These are phyloP conservation scores for Rhyacophila brunnea DNA, from an alignment of 1,140 invertebrate genomes.

Conservation along the genomic window DNA sequence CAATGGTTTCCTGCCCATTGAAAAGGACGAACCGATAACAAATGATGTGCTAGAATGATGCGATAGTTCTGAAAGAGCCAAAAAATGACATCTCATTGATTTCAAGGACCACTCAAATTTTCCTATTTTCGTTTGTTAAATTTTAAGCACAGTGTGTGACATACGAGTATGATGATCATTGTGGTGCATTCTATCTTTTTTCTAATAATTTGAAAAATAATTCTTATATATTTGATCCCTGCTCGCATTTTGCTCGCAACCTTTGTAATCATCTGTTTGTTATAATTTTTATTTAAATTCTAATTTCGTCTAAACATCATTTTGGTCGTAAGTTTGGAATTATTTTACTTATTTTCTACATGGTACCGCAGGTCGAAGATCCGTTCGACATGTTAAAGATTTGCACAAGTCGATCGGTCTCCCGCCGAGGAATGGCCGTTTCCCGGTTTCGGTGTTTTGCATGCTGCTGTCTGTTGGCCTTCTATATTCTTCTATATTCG, in stretches of 20 bases:
- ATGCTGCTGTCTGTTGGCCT: conserved; percentile 37
- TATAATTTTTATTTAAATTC: conserved; percentile 30
- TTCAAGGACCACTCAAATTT: conserved; percentile 76
- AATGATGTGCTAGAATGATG: not conserved
- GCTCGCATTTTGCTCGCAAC: conserved; percentile 36
- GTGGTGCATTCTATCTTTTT: conserved; percentile 32
- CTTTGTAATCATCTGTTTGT: conserved; percentile 34
- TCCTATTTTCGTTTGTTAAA: conserved; percentile 46
- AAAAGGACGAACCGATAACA: too few species aligned
- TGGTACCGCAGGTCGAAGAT: conserved; percentile 23
- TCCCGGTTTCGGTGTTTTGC: conserved; percentile 35
- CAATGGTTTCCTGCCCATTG: too few species aligned
- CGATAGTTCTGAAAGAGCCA: not conserved
- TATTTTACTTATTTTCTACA: conserved; percentile 31
- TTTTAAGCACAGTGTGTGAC: conserved; percentile 17
- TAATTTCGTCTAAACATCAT: conserved; percentile 32
- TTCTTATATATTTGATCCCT: conserved; percentile 29
- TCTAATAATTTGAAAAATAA: conserved; percentile 23
- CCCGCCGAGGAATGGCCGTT: conserved; percentile 29
- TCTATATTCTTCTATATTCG: conserved; percentile 35
- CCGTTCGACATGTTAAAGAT: conserved; percentile 28
- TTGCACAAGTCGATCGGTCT: conserved; percentile 26
- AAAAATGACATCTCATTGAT: conserved; percentile 3
- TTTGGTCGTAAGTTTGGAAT: conserved; percentile 34
- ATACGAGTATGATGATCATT: conserved; percentile 19